These are phyloP conservation scores for Hirundo rustica DNA, from an alignment of 2,797 vertebrate genomes.

Conservation along the genomic window DNA sequence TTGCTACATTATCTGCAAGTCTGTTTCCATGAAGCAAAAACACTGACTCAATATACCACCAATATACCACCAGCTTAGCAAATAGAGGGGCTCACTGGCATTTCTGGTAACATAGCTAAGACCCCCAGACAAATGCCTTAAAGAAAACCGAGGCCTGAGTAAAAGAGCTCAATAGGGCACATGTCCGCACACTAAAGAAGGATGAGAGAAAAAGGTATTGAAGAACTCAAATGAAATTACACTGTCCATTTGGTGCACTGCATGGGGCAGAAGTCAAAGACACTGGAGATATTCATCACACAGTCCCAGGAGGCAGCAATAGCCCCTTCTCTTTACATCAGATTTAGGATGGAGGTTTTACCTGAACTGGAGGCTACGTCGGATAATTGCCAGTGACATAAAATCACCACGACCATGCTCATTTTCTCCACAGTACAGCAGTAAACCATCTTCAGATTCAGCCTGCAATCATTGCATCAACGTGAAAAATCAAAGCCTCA, in stretches of 20 bases:
- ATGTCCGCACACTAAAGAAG: neutral
- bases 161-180: neutral
- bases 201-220: neutral
- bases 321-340: neutral
- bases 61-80: neutral
- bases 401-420: constrained; percentile 91
- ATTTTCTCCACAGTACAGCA: constrained; percentile 94
- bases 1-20: neutral
- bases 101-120: neutral
- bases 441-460: constrained; percentile 87
- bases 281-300: neutral
- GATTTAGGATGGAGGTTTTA: constrained; percentile 51
- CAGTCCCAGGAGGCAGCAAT: neutral
- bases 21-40: neutral
- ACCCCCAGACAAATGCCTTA: neutral
- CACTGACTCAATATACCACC: neutral
- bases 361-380: constrained; percentile 90
- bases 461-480: constrained; percentile 75
- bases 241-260: neutral
- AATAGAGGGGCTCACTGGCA: neutral
- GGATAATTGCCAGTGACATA: constrained; percentile 86
- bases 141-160: neutral
- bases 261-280: neutral
- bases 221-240: neutral
- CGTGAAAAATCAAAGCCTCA: neutral